A percentile compares a stretch with the other conserved stretches of the same genome.
Conservation (phyloP, 2,888 invertebrate species). For the Romanomermis culicivorax region DNA sequence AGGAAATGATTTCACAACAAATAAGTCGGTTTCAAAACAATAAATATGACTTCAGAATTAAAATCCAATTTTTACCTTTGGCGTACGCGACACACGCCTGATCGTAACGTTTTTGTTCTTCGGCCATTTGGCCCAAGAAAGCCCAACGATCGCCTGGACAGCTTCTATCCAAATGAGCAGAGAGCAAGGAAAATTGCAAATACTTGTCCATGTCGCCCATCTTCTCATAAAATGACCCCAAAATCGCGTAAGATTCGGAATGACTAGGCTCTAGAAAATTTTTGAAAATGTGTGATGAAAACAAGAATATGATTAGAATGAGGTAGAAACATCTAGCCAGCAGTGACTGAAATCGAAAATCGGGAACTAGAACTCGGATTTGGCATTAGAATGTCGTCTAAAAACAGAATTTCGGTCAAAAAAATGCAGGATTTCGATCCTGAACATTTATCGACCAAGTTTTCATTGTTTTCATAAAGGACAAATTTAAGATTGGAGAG, state of each 20-base stretch:
- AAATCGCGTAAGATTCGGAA: slow-evolving; percentile 8
- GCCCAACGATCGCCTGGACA: slow-evolving; percentile 22
- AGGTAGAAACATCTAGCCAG: too few species aligned
- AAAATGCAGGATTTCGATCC: too few species aligned
- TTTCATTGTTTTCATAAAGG: too few species aligned
- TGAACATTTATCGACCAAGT: too few species aligned
- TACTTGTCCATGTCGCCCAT: slow-evolving; percentile 7
- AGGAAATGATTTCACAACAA: too few species aligned
- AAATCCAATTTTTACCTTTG: background rate
- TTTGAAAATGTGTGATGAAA: too few species aligned
- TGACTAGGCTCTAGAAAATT: slow-evolving; percentile 10
- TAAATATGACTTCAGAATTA: too few species aligned
- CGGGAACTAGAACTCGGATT: background rate
- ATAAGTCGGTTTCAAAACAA: too few species aligned
- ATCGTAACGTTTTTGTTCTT: slow-evolving; percentile 16
- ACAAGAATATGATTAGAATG: background rate
- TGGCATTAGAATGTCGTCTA: too few species aligned
- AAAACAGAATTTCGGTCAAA: background rate
- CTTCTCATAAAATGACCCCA: slow-evolving; percentile 7
- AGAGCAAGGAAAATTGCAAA: slow-evolving; percentile 8
- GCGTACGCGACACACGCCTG: slow-evolving; percentile 14
- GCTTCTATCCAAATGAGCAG: slow-evolving; percentile 17
- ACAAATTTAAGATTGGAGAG: too few species aligned
- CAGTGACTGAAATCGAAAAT: too few species aligned
- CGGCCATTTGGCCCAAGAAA: slow-evolving; percentile 20